Evolutionary conservation across 2,797 vertebrate species (phyloP).

Genomic region (Acanthurus lineatus): DNA sequence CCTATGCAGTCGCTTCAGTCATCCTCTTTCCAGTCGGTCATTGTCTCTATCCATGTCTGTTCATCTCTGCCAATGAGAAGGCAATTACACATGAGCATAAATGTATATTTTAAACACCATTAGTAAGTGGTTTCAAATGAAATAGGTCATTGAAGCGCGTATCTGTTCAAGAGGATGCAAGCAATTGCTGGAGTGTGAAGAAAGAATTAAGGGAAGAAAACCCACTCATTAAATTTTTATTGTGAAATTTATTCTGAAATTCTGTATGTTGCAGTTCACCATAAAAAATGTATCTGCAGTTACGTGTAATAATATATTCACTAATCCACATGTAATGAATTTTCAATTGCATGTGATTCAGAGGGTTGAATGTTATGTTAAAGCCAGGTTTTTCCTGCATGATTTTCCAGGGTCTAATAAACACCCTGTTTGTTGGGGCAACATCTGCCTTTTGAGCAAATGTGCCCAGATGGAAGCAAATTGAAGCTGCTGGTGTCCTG

Average conservation of each 20-base stretch:
- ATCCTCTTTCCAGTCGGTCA: constrained; percentile 49
- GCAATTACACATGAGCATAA: constrained; percentile 41
- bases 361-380: constrained; percentile 1
- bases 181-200: constrained; percentile 14
- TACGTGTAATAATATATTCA: neutral
- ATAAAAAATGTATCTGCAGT: neutral
- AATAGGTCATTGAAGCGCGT: constrained; percentile 38
- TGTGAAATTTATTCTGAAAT: constrained; percentile 8
- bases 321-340: neutral
- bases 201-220: constrained; percentile 17
- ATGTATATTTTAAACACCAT: constrained; percentile 56
- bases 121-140: constrained; percentile 47
- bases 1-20: constrained; percentile 21
- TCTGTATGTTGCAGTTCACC: neutral
- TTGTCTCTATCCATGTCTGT: constrained; percentile 46
- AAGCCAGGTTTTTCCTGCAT: neutral
- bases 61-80: constrained; percentile 37
- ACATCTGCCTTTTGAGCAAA: constrained; percentile 27
- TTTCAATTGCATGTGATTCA: neutral
- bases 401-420: neutral
- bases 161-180: constrained; percentile 3
- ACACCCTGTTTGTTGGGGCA: constrained; percentile 17
- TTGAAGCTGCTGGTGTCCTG: constrained; percentile 44
- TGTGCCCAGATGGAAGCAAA: constrained; percentile 30
- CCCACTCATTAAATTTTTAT: constrained; percentile 15